phyloP scores from a whole-genome alignment of 2,888 invertebrate species.

The Cryptus viduatorius region DNA sequence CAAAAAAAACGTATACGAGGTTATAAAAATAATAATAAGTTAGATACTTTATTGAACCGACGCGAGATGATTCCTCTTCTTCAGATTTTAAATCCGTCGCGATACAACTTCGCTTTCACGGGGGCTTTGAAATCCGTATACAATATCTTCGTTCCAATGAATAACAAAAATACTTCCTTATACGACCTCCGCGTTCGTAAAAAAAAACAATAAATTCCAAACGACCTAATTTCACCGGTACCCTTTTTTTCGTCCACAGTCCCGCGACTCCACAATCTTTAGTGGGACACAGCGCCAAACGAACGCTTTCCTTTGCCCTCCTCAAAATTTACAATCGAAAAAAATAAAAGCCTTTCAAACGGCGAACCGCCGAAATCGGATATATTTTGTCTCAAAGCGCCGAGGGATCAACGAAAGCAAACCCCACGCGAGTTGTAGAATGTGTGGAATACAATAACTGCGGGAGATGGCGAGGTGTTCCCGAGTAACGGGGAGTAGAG shows the following conservation, averaged over 20 bases:
- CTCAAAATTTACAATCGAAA: neutral
- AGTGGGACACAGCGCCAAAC: neutral
- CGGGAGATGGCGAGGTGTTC: conserved; percentile 66
- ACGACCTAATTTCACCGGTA: neutral
- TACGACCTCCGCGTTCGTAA: neutral
- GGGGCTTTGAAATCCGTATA: no score
- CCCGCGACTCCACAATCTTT: neutral
- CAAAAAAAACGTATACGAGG: no score
- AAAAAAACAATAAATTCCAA: neutral
- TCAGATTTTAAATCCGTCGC: no score
- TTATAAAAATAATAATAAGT: no score
- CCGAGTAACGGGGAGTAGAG: conserved; percentile 78
- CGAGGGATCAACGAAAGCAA: conserved; percentile 36
- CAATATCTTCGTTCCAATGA: neutral
- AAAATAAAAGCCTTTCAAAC: neutral
- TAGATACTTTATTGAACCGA: no score
- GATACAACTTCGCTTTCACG: no score
- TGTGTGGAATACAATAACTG: conserved; percentile 40
- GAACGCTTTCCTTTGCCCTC: neutral
- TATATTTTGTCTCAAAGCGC: neutral
- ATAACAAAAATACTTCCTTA: neutral
- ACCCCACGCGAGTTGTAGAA: conserved; percentile 36
- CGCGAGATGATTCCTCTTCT: no score
- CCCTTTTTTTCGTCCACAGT: neutral
- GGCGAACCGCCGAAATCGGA: neutral